A percentile compares a stretch with the other conserved stretches of the same genome.
Conservation (phyloP, 2,113 vertebrate species). For the Sylvicapra grimmia region DNA sequence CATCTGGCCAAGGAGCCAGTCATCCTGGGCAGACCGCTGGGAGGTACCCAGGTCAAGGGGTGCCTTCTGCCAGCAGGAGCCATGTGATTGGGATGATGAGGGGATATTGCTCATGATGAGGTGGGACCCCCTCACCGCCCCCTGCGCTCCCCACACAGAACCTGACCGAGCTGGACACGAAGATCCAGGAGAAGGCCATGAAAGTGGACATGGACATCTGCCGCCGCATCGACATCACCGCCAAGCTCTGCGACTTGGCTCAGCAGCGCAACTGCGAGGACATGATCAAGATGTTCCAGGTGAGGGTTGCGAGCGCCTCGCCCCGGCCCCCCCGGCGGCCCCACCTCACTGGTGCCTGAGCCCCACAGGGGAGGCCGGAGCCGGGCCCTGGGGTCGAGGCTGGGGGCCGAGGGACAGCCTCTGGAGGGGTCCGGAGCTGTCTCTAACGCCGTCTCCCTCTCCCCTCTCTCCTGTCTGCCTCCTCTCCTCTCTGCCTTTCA, state of each 20-base stretch:
- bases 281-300: constrained; percentile 97
- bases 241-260: constrained; percentile 94
- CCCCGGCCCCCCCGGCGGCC: background rate
- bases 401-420: constrained; percentile 62
- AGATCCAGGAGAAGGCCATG: constrained; percentile 99
- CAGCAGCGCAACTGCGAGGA: constrained; percentile 98
- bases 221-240: constrained; percentile 96
- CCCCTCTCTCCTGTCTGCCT: constrained; percentile 70
- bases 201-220: constrained; percentile 99
- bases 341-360: background rate
- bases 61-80: background rate
- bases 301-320: constrained; percentile 49
- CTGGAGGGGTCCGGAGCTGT: constrained; percentile 57
- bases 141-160: constrained; percentile 79
- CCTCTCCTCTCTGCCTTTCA: constrained; percentile 53
- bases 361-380: background rate
- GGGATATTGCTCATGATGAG: rapidly evolving
- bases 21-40: background rate
- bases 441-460: constrained; percentile 79
- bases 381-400: background rate
- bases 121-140: background rate
- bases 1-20: background rate
- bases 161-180: constrained; percentile 93
- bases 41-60: background rate
- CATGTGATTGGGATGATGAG: rapidly evolving